Conservation (phyloP, 2,797 vertebrate genomes). For the Hypotaenidia okinawae region DNA sequence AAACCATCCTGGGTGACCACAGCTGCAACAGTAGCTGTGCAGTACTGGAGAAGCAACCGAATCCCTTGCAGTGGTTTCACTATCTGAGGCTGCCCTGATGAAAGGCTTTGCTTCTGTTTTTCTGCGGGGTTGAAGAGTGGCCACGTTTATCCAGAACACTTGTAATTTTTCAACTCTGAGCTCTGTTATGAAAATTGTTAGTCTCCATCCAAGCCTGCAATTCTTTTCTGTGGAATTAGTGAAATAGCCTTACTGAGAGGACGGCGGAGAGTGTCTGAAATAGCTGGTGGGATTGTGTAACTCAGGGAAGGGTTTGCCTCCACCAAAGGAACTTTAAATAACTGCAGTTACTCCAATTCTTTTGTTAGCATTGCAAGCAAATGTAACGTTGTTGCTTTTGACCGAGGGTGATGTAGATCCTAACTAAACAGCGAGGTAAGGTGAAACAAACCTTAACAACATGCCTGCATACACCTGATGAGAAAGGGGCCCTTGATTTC, state of each 20-base stretch:
- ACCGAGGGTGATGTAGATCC: not conserved
- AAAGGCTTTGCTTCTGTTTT: not conserved
- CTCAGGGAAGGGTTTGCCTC: not conserved
- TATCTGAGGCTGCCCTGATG: not conserved
- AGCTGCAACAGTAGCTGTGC: not conserved
- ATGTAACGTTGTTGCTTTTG: not conserved
- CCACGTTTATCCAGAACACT: not conserved
- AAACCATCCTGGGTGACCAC: not conserved
- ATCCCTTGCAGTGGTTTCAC: not conserved
- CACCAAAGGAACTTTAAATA: not conserved
- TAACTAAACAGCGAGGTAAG: not conserved
- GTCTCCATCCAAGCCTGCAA: not conserved
- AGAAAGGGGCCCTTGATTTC: not conserved
- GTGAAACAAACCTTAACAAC: not conserved
- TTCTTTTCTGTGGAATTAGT: not conserved
- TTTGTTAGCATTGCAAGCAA: not conserved
- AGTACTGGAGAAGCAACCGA: not conserved
- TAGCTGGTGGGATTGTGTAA: not conserved
- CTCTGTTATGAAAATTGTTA: not conserved
- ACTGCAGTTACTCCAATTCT: not conserved
- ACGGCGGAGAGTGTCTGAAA: not conserved
- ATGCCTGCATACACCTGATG: not conserved
- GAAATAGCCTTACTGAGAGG: not conserved
- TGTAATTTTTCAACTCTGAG: not conserved
- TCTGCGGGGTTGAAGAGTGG: not conserved